Percentiles rank a stretch among this genome's conserved stretches.
Evolutionary conservation across 2,888 invertebrate species (phyloP).

Genomic region (Spicauda simplicius): DNA sequence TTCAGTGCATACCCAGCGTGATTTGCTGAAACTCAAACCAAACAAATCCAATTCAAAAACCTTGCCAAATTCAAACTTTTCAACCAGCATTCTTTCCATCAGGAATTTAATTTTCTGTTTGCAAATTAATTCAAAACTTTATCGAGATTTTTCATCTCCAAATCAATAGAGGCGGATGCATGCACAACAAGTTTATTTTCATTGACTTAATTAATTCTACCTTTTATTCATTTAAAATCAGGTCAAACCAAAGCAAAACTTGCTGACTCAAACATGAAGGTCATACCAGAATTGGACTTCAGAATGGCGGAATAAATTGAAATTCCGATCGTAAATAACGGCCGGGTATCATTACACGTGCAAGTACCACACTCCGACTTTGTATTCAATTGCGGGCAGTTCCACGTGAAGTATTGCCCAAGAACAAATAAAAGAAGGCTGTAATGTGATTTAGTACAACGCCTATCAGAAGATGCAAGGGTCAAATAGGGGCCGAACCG

Average conservation of each 20-base stretch:
- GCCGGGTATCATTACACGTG: conserved; percentile 19
- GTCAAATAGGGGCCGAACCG: conserved; percentile 32
- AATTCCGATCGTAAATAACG: conserved; percentile 25
- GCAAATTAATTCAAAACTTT: no score
- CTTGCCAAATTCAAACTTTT: no score
- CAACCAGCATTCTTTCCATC: no score
- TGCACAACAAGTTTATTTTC: no score
- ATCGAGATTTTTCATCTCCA: no score
- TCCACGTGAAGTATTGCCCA: conserved; percentile 31
- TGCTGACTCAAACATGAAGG: not conserved
- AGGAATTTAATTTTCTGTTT: no score
- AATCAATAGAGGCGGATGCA: no score
- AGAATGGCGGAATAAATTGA: conserved; percentile 9
- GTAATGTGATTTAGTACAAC: conserved; percentile 36
- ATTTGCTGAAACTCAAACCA: no score
- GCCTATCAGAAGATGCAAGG: conserved; percentile 37
- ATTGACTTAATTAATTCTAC: no score
- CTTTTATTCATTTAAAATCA: not conserved
- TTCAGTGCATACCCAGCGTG: no score
- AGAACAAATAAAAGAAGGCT: conserved; percentile 34
- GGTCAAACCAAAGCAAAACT: not conserved
- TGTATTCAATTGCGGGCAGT: conserved; percentile 36
- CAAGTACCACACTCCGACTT: conserved; percentile 25
- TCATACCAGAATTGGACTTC: not conserved
- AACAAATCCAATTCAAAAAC: no score